Conservation (phyloP, 2,888 invertebrate genomes). For the Tanypteryx hageni region DNA sequence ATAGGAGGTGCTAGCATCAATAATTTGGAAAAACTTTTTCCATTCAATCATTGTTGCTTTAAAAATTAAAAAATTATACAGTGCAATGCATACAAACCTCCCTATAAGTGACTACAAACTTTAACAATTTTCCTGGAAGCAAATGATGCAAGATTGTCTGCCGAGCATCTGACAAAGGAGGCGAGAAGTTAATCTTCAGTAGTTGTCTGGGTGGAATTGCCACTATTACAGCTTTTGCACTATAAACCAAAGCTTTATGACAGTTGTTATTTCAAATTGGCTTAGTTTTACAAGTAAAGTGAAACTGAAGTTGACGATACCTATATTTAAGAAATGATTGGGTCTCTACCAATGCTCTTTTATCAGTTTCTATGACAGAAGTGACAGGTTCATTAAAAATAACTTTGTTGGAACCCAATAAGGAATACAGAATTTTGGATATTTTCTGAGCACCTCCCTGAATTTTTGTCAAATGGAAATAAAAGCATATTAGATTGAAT, state of each 20-base stretch:
- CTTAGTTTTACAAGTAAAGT: not conserved
- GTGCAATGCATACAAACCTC: not conserved
- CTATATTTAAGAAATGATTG: not conserved
- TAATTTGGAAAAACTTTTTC: not conserved
- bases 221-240: constrained; percentile 38
- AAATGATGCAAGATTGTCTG: not conserved
- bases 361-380: constrained; percentile 20
- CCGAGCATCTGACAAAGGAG: constrained; percentile 43
- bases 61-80: not conserved
- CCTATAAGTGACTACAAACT: constrained; percentile 12
- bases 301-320: not conserved
- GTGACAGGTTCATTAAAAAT: constrained; percentile 4
- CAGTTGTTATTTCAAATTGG: not conserved
- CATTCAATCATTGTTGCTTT: not conserved
- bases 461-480: not conserved
- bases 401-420: not conserved
- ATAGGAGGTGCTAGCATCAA: not conserved
- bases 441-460: constrained; percentile 50
- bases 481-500: not conserved
- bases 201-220: constrained; percentile 40
- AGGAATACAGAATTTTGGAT: constrained; percentile 6
- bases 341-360: constrained; percentile 36
- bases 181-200: constrained; percentile 32
- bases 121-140: constrained; percentile 34
- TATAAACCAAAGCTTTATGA: not conserved